Evolutionary conservation across 2,888 invertebrate genomes (phyloP), one percentile per base, ranked within the genome.

Genomic region (Phytoseiulus persimilis): DNA sequence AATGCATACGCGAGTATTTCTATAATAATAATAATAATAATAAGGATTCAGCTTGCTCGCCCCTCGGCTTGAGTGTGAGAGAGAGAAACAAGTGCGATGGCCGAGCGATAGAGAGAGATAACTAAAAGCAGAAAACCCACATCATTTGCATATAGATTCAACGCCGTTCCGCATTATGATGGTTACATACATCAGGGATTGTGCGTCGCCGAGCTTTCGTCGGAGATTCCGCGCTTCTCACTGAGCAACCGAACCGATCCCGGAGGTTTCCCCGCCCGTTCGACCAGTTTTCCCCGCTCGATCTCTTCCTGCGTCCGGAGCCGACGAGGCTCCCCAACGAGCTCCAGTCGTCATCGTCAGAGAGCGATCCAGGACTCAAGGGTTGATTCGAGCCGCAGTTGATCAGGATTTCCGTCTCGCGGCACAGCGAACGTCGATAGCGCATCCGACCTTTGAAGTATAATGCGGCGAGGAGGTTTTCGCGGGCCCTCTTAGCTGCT

Each of bases 141-240:
- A 87, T n/a, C 87, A 87, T 87, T 87, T 87, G 87, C 87, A 87
- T 87, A 87, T 87, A 87, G 87, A 87, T 87, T 33, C 87, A 23
- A 39, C 18, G 32, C 87, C 9, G 39, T 39, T 87, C 45, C 1
- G 18, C 65, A 65, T 65, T 65, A 65, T 65, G 18, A 65, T 65
- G 18, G 65, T 65, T 65, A 65, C 65, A 65, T 14, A 65, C 65
- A 65, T 65, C 65, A 65, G 65, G 11, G 23, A 28, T 65, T 28
- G 65, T 23, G 65, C 65, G 65, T 23, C 65, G 11, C 18, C 65
- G 65, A 65, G 65, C 65, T 65, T 28, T 65, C 28, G 65, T 65
- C 65, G 11, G 23, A 65, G 65, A 65, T 65, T 65, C 18, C 65
- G 5, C 65, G 65, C 14, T 65, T 65, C 18, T 18, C 28, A 65